phyloP scores from a whole-genome alignment of 2,797 vertebrate genomes.

The Lepus oiostolus region DNA sequence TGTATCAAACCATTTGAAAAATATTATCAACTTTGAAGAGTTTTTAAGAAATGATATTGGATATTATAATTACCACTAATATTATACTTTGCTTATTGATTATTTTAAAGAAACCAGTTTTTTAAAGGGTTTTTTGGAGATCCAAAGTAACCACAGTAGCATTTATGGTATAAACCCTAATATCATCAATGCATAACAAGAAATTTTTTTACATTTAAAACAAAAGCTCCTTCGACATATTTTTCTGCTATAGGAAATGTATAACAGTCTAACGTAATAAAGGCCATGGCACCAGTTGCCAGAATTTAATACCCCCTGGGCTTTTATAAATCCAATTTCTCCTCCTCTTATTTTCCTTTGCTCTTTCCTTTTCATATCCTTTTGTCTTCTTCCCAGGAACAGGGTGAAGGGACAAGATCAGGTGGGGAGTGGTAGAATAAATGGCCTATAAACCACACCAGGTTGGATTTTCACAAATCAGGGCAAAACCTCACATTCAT shows the following conservation, averaged over 20 bases:
- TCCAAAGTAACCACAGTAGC: neutral
- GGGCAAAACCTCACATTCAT: neutral
- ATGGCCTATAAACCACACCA: neutral
- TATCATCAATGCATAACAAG: neutral
- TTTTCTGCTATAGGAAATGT: neutral
- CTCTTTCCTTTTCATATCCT: conserved; percentile 13
- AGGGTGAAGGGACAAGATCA: neutral
- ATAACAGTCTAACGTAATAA: neutral
- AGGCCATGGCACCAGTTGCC: neutral
- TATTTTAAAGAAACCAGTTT: conserved; percentile 37
- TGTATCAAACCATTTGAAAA: neutral
- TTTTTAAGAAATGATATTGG: neutral
- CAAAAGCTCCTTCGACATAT: neutral
- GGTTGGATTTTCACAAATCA: neutral
- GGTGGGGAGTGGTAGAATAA: fast-evolving
- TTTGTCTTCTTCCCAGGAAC: conserved; percentile 31
- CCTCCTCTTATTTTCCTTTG: neutral
- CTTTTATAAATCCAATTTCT: conserved; percentile 26
- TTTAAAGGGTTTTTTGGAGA: neutral
- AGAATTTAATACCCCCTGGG: neutral
- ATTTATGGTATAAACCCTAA: neutral
- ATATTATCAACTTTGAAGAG: neutral
- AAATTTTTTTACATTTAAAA: conserved; percentile 40
- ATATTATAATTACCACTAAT: neutral
- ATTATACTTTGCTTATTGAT: neutral